Percentiles rank a stretch among this genome's conserved stretches.
Evolutionary conservation across 2,888 invertebrate species (phyloP).

Genomic region (Timema podura): DNA sequence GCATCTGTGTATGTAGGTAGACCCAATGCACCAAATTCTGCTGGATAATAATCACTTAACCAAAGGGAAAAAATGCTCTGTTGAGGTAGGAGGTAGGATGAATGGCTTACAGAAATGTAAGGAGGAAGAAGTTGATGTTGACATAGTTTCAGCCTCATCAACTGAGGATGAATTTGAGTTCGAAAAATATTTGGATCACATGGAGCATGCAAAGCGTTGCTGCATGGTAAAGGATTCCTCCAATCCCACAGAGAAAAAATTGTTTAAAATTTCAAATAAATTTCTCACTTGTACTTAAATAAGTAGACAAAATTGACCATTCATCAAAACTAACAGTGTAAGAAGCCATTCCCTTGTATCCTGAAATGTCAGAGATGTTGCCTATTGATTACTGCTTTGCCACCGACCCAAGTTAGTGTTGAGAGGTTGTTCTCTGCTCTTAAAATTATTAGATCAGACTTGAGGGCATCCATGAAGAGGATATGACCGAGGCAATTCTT

Average conservation of each 20-base stretch:
- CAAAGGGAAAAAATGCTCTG: constrained; percentile 1
- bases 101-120: not conserved
- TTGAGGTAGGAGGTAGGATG: constrained; percentile 10
- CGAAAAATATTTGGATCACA: not conserved
- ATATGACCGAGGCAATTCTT: no score
- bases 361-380: constrained; percentile 1
- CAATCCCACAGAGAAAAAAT: not conserved
- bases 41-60: constrained; percentile 5
- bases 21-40: not conserved
- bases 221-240: not conserved
- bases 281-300: not conserved
- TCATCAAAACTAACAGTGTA: not conserved
- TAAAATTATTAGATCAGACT: not conserved
- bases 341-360: not conserved
- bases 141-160: not conserved
- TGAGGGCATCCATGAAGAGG: no score
- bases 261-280: not conserved
- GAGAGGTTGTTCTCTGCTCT: constrained; percentile 1
- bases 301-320: not conserved
- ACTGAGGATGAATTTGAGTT: not conserved
- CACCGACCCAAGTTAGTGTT: not conserved
- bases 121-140: not conserved
- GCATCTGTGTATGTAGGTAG: not conserved
- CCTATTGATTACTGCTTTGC: not conserved
- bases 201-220: not conserved